Percentiles rank a stretch among this genome's conserved stretches.
Conservation (phyloP, 2,888 invertebrate genomes). For the Mimachlamys varia region DNA sequence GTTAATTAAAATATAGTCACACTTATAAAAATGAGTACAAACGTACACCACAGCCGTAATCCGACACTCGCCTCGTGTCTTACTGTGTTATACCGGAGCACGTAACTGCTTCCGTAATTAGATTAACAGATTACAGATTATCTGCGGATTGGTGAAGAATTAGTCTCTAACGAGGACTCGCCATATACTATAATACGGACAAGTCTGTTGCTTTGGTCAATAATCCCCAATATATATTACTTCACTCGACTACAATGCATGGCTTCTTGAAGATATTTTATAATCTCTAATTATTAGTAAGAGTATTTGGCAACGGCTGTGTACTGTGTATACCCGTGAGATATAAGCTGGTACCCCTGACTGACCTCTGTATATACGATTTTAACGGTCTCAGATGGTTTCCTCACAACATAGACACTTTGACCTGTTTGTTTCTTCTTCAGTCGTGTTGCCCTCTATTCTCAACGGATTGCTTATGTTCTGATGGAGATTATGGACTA, state of each 20-base stretch:
- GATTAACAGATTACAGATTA: neutral
- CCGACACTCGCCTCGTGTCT: conserved; percentile 19
- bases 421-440: no score
- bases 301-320: conserved; percentile 12
- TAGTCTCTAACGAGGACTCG: conserved; percentile 16
- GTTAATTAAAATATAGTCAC: neutral
- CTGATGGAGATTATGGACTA: no score
- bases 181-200: neutral
- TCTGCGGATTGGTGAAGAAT: neutral
- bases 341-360: conserved; percentile 10
- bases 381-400: neutral
- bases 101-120: neutral
- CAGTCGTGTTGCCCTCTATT: no score
- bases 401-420: no score
- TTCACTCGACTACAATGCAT: neutral
- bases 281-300: neutral
- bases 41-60: neutral
- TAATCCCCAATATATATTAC: neutral
- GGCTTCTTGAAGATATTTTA: neutral
- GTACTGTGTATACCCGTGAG: neutral
- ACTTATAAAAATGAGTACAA: neutral
- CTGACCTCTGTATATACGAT: neutral
- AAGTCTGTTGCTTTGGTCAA: neutral
- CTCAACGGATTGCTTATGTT: no score
- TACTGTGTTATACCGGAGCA: neutral